Conservation (phyloP, 2,888 invertebrate species). For the Drosophila mimetica region DNA sequence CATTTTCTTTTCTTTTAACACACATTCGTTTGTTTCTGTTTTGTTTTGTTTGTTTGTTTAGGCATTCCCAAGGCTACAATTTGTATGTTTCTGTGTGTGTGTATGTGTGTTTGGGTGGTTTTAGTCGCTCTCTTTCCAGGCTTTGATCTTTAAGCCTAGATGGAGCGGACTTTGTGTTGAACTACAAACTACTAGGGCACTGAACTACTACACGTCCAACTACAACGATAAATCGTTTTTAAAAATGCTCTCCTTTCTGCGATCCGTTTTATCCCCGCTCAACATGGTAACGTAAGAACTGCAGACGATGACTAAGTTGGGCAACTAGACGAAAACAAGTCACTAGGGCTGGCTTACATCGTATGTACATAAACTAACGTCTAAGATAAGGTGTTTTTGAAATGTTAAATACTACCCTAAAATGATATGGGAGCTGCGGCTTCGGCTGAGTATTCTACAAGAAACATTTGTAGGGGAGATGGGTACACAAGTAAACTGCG, state of each 20-base stretch:
- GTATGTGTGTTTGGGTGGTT: conserved; percentile 28
- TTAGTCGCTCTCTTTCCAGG: neutral
- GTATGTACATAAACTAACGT: conserved; percentile 53
- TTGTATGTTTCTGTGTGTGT: conserved; percentile 40
- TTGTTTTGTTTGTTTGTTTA: conserved; percentile 36
- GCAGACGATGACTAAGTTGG: conserved; percentile 13
- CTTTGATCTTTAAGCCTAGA: neutral
- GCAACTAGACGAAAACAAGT: conserved; percentile 32
- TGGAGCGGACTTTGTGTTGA: neutral
- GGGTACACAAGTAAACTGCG: conserved; percentile 4
- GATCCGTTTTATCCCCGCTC: neutral
- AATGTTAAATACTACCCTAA: conserved; percentile 13
- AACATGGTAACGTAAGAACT: conserved; percentile 8
- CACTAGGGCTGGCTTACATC: conserved; percentile 21
- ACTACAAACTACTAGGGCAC: conserved; percentile 42
- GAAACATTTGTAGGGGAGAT: conserved; percentile 25
- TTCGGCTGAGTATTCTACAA: conserved; percentile 55
- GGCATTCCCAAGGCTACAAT: conserved; percentile 68
- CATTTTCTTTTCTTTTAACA: conserved; percentile 50
- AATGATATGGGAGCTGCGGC: conserved; percentile 24
- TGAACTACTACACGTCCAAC: conserved; percentile 38
- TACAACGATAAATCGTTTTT: conserved; percentile 17
- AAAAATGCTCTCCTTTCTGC: conserved; percentile 5
- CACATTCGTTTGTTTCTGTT: conserved; percentile 36
- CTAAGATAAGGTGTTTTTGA: conserved; percentile 15